phyloP scores from a whole-genome alignment of 2,113 vertebrate species.

The Indri indri region DNA sequence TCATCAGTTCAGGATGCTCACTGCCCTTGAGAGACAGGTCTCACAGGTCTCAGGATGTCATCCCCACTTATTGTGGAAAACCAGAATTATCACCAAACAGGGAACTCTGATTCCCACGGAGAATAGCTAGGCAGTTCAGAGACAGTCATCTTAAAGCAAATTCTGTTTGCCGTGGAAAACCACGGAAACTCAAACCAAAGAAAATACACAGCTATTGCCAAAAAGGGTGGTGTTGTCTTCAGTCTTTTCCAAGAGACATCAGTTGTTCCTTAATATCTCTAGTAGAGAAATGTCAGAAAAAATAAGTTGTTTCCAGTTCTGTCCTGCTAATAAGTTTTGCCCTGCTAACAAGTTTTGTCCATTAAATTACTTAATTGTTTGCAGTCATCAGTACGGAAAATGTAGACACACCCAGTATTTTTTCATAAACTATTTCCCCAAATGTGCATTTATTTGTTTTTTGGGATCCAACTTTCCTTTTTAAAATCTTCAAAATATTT shows the following conservation, averaged over 20 bases:
- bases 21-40: not conserved
- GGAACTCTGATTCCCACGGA: not conserved
- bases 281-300: slow-evolving; percentile 37
- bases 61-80: not conserved
- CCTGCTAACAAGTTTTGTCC: slow-evolving; percentile 3
- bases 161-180: slow-evolving; percentile 12
- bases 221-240: not conserved
- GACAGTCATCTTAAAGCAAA: not conserved
- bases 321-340: slow-evolving; percentile 12
- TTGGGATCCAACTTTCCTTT: slow-evolving; percentile 30
- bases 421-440: slow-evolving; percentile 1
- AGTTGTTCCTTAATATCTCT: slow-evolving; percentile 4
- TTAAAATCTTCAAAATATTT: slow-evolving; percentile 55
- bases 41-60: not conserved
- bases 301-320: slow-evolving; percentile 53
- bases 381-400: slow-evolving; percentile 35
- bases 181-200: not conserved
- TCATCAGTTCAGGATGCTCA: not conserved
- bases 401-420: slow-evolving; percentile 42
- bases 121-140: not conserved
- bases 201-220: not conserved
- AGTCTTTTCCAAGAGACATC: slow-evolving; percentile 16
- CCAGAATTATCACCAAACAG: not conserved
- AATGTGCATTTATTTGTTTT: slow-evolving; percentile 50
- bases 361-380: not conserved